Percentiles rank a stretch among this genome's conserved stretches.
Conservation (phyloP, 2,113 vertebrate genomes). For the Macroglossus sobrinus region DNA sequence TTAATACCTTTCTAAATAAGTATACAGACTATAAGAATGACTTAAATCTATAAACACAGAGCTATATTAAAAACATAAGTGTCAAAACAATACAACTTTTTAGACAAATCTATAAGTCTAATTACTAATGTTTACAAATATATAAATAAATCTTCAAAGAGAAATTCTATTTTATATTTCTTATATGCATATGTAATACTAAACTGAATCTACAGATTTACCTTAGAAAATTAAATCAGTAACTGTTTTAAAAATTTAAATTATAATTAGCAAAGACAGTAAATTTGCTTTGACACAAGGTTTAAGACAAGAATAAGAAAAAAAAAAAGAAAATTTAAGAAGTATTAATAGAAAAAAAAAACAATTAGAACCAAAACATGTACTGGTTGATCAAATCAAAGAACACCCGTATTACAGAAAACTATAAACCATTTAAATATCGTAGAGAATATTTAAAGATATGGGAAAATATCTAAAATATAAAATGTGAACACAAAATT, state of each 20-base stretch:
- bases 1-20: neutral
- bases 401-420: neutral
- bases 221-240: slow-evolving; percentile 13
- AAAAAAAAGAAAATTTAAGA: neutral
- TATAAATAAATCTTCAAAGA: neutral
- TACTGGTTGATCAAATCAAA: slow-evolving; percentile 33
- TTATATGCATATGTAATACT: neutral
- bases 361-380: neutral
- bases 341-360: slow-evolving; percentile 43
- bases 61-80: neutral
- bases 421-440: neutral
- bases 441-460: neutral
- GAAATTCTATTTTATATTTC: neutral
- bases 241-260: slow-evolving; percentile 14
- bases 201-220: slow-evolving; percentile 19
- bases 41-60: neutral
- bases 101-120: neutral
- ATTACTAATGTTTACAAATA: neutral
- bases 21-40: neutral
- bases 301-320: neutral
- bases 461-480: neutral
- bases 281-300: neutral
- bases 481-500: neutral
- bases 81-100: neutral
- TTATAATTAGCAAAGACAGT: neutral